These are phyloP conservation scores for Cephus nigrinus DNA, from an alignment of 2,888 invertebrate genomes.

Conservation along the genomic window DNA sequence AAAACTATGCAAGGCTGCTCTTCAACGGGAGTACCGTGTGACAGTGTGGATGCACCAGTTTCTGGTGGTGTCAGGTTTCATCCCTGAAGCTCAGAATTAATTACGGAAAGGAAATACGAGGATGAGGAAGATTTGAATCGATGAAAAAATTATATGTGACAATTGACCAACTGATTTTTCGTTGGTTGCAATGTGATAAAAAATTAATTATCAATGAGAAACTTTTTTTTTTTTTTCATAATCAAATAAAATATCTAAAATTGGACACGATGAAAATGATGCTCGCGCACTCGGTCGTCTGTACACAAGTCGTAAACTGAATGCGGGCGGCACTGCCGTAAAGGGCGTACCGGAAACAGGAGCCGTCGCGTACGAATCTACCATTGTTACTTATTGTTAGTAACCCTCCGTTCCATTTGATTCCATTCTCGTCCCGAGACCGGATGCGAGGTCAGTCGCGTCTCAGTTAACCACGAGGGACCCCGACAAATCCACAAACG, in stretches of 20 bases:
- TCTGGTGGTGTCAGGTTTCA: not conserved
- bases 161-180: not conserved
- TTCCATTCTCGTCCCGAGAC: slow-evolving; percentile 55
- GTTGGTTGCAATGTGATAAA: not conserved
- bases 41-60: not conserved
- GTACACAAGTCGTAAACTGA: not conserved
- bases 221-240: not conserved
- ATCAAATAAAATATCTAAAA: not conserved
- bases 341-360: slow-evolving; percentile 57
- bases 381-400: slow-evolving; percentile 58
- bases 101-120: not conserved
- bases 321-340: not conserved
- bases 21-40: not conserved
- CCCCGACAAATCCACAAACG: not conserved
- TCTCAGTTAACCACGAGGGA: slow-evolving; percentile 51
- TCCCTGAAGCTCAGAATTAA: not conserved
- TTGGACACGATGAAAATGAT: not conserved
- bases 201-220: not conserved
- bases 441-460: slow-evolving; percentile 62
- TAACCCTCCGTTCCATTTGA: slow-evolving; percentile 60
- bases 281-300: not conserved
- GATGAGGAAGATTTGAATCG: not conserved
- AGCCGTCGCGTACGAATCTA: slow-evolving; percentile 61
- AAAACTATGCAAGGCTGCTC: not conserved
- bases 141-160: not conserved